Evolutionary conservation across 2,113 vertebrate species (phyloP).

Genomic region (Trematocara macrostoma): DNA sequence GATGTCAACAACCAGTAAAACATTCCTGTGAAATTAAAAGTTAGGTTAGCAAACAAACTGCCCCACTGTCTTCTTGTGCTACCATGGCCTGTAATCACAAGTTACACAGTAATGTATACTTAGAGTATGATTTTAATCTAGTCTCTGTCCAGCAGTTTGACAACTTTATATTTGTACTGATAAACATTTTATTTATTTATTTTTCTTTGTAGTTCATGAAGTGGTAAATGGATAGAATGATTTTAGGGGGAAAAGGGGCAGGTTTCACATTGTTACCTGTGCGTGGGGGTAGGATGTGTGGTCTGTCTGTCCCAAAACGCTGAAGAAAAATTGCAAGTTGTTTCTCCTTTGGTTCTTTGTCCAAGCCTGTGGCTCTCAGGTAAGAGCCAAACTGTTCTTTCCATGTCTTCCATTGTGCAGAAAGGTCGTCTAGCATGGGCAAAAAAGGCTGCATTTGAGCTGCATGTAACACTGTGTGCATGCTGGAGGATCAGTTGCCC

Average conservation of each 20-base stretch:
- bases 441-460: slow-evolving; percentile 59
- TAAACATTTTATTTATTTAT: background rate
- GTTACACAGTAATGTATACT: background rate
- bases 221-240: background rate
- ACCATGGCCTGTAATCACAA: background rate
- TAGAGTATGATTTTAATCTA: background rate
- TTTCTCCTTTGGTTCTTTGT: slow-evolving; percentile 69
- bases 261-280: slow-evolving; percentile 49
- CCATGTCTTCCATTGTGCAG: slow-evolving; percentile 58
- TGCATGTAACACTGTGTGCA: slow-evolving; percentile 11
- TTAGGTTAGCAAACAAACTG: background rate
- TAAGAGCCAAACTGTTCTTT: slow-evolving; percentile 65
- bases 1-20: background rate
- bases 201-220: background rate
- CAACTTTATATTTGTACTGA: background rate
- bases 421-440: slow-evolving; percentile 46
- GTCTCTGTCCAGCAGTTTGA: background rate
- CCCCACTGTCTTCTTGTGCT: background rate
- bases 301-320: slow-evolving; percentile 56
- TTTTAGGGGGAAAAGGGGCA: background rate
- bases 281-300: slow-evolving; percentile 49
- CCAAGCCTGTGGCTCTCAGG: slow-evolving; percentile 63
- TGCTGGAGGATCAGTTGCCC: background rate
- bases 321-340: slow-evolving; percentile 66
- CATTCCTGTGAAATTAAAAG: background rate